A percentile compares a stretch with the other conserved stretches of the same genome.
These are phyloP conservation scores for Stomatorhinus walkeri DNA, from an alignment of 2,797 vertebrate genomes.

Conservation along the genomic window DNA sequence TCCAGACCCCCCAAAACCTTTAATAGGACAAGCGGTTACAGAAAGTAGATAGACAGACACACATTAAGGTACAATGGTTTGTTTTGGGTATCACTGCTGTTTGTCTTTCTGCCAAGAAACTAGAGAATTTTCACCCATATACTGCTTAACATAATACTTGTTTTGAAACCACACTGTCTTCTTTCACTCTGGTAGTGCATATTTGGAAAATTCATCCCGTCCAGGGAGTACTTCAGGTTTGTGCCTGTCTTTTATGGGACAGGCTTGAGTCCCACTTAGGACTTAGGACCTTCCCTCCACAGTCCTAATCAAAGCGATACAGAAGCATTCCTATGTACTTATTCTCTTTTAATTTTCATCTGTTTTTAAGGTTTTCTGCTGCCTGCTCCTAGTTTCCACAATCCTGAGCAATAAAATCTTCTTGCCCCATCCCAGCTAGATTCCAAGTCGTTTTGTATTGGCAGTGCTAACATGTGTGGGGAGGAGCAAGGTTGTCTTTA, in stretches of 20 bases:
- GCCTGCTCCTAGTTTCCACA: not conserved
- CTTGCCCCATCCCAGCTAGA: slow-evolving; percentile 34
- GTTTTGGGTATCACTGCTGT: not conserved
- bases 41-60: not conserved
- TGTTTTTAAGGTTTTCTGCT: not conserved
- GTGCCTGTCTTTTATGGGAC: not conserved
- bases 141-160: not conserved
- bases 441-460: slow-evolving; percentile 37
- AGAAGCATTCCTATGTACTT: not conserved
- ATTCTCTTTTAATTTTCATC: not conserved
- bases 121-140: not conserved
- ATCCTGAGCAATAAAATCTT: not conserved
- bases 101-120: not conserved
- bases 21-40: not conserved
- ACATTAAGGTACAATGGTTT: not conserved
- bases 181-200: not conserved
- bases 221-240: not conserved
- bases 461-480: slow-evolving; percentile 34
- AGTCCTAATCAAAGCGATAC: not conserved
- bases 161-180: not conserved
- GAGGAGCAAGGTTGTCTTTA: slow-evolving; percentile 44
- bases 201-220: not conserved
- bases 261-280: not conserved
- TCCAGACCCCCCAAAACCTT: not conserved
- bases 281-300: not conserved